A percentile compares a stretch with the other conserved stretches of the same genome.
These are phyloP conservation scores for Parelbella ahira DNA, from an alignment of 2,888 invertebrate genomes.

Conservation along the genomic window DNA sequence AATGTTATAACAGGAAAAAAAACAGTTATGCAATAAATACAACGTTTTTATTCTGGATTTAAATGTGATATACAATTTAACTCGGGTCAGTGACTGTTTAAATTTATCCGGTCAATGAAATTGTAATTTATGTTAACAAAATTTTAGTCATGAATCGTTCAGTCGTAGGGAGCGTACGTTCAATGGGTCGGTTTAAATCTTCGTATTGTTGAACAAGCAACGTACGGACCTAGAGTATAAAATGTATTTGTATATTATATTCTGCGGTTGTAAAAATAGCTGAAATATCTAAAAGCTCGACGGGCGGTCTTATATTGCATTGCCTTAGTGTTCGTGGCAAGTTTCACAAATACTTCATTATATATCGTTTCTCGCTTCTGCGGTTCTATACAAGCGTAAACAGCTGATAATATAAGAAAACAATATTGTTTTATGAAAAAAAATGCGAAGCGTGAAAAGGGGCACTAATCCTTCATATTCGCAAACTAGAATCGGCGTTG, in stretches of 20 bases:
- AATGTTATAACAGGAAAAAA: too few species aligned
- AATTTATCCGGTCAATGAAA: too few species aligned
- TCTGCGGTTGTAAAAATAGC: background rate
- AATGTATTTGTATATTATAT: conserved; percentile 1
- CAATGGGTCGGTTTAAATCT: too few species aligned
- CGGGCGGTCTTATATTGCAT: conserved; percentile 15
- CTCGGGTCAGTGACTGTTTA: too few species aligned
- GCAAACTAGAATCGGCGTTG: too few species aligned
- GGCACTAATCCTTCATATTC: conserved; percentile 4
- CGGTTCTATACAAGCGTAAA: conserved; percentile 19
- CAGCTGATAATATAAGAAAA: conserved; percentile 19
- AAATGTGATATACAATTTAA: too few species aligned
- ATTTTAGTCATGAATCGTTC: too few species aligned
- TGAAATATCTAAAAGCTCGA: background rate
- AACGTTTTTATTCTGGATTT: too few species aligned
- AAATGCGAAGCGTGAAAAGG: conserved; percentile 8
- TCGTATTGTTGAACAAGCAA: conserved; percentile 6
- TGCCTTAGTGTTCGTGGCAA: conserved; percentile 9
- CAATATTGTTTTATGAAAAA: conserved; percentile 15
- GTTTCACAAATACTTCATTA: conserved; percentile 18
- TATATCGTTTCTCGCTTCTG: conserved; percentile 12
- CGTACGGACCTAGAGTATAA: background rate
- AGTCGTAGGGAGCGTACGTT: too few species aligned
- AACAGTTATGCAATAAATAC: too few species aligned
- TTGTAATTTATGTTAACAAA: too few species aligned